Evolutionary conservation across 2,113 vertebrate species (phyloP), one percentile per base, ranked within the genome.

Genomic region (Eidolon helvum): DNA sequence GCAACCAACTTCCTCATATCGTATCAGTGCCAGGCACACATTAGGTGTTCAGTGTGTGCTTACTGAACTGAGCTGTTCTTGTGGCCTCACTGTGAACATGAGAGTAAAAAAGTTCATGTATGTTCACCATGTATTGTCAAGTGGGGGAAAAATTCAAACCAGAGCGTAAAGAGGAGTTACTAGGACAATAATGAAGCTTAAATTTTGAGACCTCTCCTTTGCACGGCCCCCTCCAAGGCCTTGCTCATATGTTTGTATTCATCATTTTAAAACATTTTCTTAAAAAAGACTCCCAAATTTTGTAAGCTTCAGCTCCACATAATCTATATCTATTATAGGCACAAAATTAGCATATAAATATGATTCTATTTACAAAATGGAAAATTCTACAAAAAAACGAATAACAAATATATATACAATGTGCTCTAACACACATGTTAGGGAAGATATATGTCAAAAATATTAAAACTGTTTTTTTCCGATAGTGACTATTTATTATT

Each of bases 301-400:
- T 78, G 30, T 71, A 92, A 95, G 45, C 24, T 91, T 87, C 68
- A 88, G 53, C 85, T 35, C 43, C 75, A 68, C 28, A 71, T 84
- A 95, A 30, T 88, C 48, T 96, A 16, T 87, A 59, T 33, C 69
- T 12, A 86, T 2, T 50, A 7, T 80, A 21, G 48, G 21, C 26
- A 19, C 4, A 88, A 66, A 88, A 80, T 1, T 1, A 74, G 50
- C 55, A 74, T 35, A 69, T 61, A 57, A 80, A 68, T n/a, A 79
- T 50, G 43, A 94, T 28, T 85, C 8, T 35, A 72, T 59, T 91
- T 85, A 72, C 45, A 91, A 84, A 95, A 55, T 43, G 28, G 18
- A 94, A 78, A 86, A 91, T 71, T 91, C 63, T 91, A 45, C 61
- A 69, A 26, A 85, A 90, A 96, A 79, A 11, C 9, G 74, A 79